Percentiles rank a stretch among this genome's conserved stretches.
These are phyloP conservation scores for Oreotragus oreotragus DNA, from an alignment of 2,113 vertebrate species.

Conservation along the genomic window DNA sequence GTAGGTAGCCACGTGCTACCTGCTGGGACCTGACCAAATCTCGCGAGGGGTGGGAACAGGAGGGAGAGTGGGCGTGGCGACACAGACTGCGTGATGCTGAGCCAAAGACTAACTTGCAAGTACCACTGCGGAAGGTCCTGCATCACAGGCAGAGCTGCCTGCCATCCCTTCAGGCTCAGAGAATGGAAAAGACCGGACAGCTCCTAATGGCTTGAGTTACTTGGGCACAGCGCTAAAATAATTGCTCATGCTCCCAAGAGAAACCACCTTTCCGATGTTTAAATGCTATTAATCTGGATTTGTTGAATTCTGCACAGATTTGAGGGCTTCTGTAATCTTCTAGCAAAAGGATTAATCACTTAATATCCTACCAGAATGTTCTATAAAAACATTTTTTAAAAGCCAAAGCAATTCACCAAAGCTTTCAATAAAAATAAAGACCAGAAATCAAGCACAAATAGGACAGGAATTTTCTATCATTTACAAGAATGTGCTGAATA, in stretches of 20 bases:
- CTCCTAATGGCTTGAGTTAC: slow-evolving; percentile 57
- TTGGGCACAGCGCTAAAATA: slow-evolving; percentile 58
- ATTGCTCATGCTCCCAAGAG: slow-evolving; percentile 65
- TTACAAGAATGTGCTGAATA: slow-evolving; percentile 63
- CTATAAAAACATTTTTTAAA: slow-evolving; percentile 62
- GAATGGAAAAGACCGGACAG: slow-evolving; percentile 53
- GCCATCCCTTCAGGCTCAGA: slow-evolving; percentile 4
- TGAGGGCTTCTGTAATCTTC: slow-evolving; percentile 74
- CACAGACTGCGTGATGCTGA: neutral
- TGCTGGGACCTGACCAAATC: neutral
- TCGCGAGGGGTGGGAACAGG: accelerated
- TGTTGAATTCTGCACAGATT: slow-evolving; percentile 76
- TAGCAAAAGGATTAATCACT: slow-evolving; percentile 76
- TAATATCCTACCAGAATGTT: slow-evolving; percentile 72
- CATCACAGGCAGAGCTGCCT: slow-evolving; percentile 30
- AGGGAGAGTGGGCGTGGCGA: accelerated
- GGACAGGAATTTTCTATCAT: slow-evolving; percentile 39
- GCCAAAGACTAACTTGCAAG: slow-evolving; percentile 19
- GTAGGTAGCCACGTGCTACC: accelerated
- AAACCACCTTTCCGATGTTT: slow-evolving; percentile 56
- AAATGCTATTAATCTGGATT: slow-evolving; percentile 80
- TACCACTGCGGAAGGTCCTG: slow-evolving; percentile 25
- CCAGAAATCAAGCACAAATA: slow-evolving; percentile 36
- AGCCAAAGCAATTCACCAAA: slow-evolving; percentile 56
- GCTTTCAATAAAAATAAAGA: slow-evolving; percentile 68